Percentiles rank a stretch among this genome's conserved stretches.
Conservation (phyloP, 2,797 vertebrate species). For the Hafferia zeledoni region DNA sequence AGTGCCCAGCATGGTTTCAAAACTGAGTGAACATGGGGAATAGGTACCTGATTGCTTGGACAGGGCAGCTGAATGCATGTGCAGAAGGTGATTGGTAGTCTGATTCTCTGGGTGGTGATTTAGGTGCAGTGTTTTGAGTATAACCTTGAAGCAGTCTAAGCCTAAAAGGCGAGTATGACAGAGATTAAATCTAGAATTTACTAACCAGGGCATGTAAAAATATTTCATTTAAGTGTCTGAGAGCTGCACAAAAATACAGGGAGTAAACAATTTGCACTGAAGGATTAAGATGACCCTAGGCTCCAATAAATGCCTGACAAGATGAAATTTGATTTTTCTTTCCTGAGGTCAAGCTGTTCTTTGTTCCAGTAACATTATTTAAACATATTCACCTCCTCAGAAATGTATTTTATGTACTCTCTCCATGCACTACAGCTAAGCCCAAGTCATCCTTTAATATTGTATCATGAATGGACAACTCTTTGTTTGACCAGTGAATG, state of each 20-base stretch:
- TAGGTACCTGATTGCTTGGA: not conserved
- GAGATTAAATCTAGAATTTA: not conserved
- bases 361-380: not conserved
- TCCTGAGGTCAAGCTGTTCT: not conserved
- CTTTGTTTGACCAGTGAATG: not conserved
- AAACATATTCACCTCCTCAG: not conserved
- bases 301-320: not conserved
- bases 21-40: not conserved
- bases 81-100: not conserved
- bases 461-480: not conserved
- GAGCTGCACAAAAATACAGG: not conserved
- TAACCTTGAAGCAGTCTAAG: not conserved
- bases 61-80: not conserved
- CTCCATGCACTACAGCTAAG: not conserved
- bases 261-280: not conserved
- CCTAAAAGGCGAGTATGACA: not conserved
- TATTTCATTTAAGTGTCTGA: not conserved
- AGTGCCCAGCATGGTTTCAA: not conserved
- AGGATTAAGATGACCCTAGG: constrained; percentile 10
- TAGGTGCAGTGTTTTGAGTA: not conserved
- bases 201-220: not conserved
- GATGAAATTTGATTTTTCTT: not conserved
- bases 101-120: not conserved
- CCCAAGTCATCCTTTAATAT: not conserved
- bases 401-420: not conserved